Conservation (phyloP, 2,797 vertebrate genomes). For the Pseudomugil tenellus region DNA sequence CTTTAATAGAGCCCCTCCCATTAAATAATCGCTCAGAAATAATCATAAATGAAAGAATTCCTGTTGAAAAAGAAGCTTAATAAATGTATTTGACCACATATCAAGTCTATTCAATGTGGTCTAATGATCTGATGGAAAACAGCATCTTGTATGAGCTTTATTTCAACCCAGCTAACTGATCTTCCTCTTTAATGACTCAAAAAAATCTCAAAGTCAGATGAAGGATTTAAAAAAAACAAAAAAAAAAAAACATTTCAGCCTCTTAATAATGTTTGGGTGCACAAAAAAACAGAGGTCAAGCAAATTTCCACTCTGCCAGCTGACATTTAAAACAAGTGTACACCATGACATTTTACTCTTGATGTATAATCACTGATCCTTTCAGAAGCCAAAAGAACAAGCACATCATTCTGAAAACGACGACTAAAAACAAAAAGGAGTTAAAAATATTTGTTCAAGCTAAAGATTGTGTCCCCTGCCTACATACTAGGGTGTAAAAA, state of each 20-base stretch:
- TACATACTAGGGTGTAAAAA: neutral
- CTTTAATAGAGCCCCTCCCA: constrained; percentile 45
- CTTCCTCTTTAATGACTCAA: no score
- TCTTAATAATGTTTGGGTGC: neutral
- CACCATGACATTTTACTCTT: neutral
- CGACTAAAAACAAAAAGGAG: neutral
- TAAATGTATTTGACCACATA: neutral
- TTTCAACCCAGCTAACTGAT: neutral
- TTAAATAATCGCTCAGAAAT: constrained; percentile 20
- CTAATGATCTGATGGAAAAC: neutral
- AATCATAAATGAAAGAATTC: constrained; percentile 12
- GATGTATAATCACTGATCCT: no score
- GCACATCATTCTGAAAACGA: no score
- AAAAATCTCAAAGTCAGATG: no score
- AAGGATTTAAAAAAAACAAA: no score
- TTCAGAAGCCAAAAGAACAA: no score
- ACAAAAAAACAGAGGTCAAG: neutral
- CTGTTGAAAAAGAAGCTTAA: constrained; percentile 1
- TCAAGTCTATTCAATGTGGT: neutral
- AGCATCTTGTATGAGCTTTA: neutral
- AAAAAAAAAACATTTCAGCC: neutral
- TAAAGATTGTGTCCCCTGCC: neutral
- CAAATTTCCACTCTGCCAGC: neutral
- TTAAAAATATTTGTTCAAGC: neutral
- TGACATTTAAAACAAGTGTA: neutral